Evolutionary conservation across 2,888 invertebrate species (phyloP).

Genomic region (Heliconius sara): DNA sequence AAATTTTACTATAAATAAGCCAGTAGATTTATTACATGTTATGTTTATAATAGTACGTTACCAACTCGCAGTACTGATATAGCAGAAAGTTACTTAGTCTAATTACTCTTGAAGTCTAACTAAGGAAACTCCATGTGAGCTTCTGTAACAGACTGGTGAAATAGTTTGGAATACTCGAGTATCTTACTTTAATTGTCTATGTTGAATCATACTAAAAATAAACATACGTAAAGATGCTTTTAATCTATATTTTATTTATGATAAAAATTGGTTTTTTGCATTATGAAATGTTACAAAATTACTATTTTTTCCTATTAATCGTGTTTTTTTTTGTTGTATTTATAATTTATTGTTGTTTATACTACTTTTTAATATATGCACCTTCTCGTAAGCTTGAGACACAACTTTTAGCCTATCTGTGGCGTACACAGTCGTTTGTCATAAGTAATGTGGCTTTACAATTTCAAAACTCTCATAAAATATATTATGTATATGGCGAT

Average conservation of each 20-base stretch:
- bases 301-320: not conserved
- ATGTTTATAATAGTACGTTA: not conserved
- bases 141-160: conserved; percentile 12
- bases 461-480: conserved; percentile 34
- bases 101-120: conserved; percentile 11
- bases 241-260: not conserved
- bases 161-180: not conserved
- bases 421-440: conserved; percentile 30
- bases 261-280: not conserved
- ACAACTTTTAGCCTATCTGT: conserved; percentile 19
- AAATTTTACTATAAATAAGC: not conserved
- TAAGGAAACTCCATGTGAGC: conserved; percentile 12
- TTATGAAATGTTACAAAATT: no score
- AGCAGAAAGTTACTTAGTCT: conserved; percentile 13
- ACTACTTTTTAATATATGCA: conserved; percentile 1
- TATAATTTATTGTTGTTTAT: not conserved
- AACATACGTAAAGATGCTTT: not conserved
- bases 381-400: not conserved
- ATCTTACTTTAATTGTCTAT: not conserved
- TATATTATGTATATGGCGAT: conserved; percentile 16
- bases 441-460: conserved; percentile 34
- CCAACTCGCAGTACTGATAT: not conserved
- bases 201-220: not conserved
- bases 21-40: not conserved
- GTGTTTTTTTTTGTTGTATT: not conserved